Conservation (phyloP, 2,888 invertebrate genomes). For the Drosophila cognata region DNA sequence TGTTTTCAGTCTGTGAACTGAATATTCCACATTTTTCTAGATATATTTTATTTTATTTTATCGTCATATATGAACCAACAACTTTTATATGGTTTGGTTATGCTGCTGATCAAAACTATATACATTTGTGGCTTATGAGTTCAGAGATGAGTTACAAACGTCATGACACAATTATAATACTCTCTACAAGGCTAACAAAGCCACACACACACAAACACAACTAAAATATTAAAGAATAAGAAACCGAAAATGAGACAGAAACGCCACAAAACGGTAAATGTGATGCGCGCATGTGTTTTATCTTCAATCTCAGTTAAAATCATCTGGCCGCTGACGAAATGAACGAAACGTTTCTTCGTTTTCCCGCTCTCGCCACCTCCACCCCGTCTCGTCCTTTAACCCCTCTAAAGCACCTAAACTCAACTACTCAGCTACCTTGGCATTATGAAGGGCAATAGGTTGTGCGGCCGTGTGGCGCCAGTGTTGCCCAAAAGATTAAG, state of each 20-base stretch:
- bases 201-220: slow-evolving; percentile 11
- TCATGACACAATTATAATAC: not conserved
- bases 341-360: slow-evolving; percentile 27
- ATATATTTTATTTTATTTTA: not conserved
- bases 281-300: slow-evolving; percentile 79
- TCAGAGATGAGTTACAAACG: not conserved
- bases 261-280: slow-evolving; percentile 70
- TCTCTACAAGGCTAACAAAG: not conserved
- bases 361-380: not conserved
- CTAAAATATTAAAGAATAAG: slow-evolving; percentile 42
- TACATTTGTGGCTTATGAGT: not conserved
- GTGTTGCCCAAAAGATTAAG: slow-evolving; percentile 1
- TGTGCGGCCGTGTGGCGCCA: slow-evolving; percentile 49
- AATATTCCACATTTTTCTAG: not conserved
- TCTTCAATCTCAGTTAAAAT: slow-evolving; percentile 79
- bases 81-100: not conserved
- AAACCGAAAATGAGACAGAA: slow-evolving; percentile 48
- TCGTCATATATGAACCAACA: not conserved
- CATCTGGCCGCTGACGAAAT: slow-evolving; percentile 63
- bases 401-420: slow-evolving; percentile 14
- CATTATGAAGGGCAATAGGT: slow-evolving; percentile 77
- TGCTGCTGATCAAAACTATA: not conserved
- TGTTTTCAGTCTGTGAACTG: not conserved
- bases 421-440: slow-evolving; percentile 43
- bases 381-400: not conserved